These are phyloP conservation scores for Zaprionus inermis DNA, from an alignment of 1,140 invertebrate genomes.

Conservation along the genomic window DNA sequence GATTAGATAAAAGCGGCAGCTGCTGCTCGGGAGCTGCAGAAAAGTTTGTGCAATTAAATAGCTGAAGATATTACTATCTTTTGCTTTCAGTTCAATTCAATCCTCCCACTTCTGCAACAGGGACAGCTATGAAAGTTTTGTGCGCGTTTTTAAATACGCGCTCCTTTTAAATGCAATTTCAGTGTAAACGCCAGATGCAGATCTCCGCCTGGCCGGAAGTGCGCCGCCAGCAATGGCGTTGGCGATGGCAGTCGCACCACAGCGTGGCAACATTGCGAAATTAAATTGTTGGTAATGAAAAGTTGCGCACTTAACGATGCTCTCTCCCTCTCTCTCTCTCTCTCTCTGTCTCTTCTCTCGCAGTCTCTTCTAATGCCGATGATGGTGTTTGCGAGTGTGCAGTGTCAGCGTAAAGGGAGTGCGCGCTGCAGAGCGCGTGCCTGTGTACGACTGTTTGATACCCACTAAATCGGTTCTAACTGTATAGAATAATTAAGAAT, in stretches of 20 bases:
- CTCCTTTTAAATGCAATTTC: slow-evolving; percentile 62
- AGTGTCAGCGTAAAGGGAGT: slow-evolving; percentile 3
- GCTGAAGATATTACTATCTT: slow-evolving; percentile 1
- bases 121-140: slow-evolving; percentile 11
- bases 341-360: background rate
- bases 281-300: slow-evolving; percentile 71
- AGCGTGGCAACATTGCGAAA: slow-evolving; percentile 42
- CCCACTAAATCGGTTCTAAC: background rate
- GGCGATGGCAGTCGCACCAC: background rate
- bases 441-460: background rate
- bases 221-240: slow-evolving; percentile 30
- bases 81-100: slow-evolving; percentile 24
- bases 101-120: background rate
- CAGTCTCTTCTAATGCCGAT: slow-evolving; percentile 17
- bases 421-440: background rate
- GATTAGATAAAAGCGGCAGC: background rate
- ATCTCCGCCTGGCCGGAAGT: slow-evolving; percentile 38
- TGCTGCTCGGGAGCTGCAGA: background rate
- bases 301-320: slow-evolving; percentile 68
- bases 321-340: background rate
- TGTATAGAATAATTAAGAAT: too few relatives aligned
- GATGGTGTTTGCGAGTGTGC: slow-evolving; percentile 4
- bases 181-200: slow-evolving; percentile 46
- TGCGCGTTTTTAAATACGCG: slow-evolving; percentile 1
- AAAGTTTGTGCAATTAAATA: background rate